Evolutionary conservation across 37 sponge, comb jelly and placozoan genomes (phyloP).

Genomic region (Geodia barretti): DNA sequence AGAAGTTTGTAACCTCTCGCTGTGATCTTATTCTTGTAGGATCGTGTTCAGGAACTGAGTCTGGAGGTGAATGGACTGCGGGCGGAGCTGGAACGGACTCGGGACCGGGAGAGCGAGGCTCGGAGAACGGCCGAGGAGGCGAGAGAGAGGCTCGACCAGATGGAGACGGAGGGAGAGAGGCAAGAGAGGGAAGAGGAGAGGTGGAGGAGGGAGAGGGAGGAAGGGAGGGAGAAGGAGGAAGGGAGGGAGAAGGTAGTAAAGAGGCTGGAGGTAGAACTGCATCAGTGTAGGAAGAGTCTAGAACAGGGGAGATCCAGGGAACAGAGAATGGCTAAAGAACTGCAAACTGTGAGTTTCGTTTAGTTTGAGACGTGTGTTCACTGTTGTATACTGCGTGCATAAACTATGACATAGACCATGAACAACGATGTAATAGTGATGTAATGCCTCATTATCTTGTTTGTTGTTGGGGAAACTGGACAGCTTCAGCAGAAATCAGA

Average conservation of each 20-base stretch:
- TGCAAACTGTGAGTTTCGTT: background rate
- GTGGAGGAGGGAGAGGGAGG: background rate
- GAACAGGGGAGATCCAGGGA: constrained; percentile 39
- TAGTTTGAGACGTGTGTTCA: too few relatives aligned
- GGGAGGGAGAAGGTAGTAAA: background rate
- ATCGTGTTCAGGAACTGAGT: background rate
- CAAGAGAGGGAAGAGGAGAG: background rate
- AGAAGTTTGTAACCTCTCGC: background rate
- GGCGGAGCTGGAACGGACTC: constrained; percentile 20
- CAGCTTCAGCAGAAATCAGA: constrained; percentile 14
- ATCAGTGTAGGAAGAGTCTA: constrained; percentile 1
- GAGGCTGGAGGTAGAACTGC: constrained; percentile 16
- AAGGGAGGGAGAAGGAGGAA: background rate
- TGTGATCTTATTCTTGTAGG: background rate
- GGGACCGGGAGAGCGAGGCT: constrained; percentile 7
- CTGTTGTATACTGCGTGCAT: background rate
- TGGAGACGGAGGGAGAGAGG: background rate
- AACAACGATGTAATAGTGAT: background rate
- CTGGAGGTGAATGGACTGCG: constrained; percentile 6
- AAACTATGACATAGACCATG: background rate
- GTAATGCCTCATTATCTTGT: background rate
- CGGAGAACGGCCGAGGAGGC: background rate
- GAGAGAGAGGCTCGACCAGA: background rate
- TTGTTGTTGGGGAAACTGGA: background rate
- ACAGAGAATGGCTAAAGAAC: constrained; percentile 16